phyloP scores from a whole-genome alignment of 2,797 vertebrate species.

The Ispidina lecontei region DNA sequence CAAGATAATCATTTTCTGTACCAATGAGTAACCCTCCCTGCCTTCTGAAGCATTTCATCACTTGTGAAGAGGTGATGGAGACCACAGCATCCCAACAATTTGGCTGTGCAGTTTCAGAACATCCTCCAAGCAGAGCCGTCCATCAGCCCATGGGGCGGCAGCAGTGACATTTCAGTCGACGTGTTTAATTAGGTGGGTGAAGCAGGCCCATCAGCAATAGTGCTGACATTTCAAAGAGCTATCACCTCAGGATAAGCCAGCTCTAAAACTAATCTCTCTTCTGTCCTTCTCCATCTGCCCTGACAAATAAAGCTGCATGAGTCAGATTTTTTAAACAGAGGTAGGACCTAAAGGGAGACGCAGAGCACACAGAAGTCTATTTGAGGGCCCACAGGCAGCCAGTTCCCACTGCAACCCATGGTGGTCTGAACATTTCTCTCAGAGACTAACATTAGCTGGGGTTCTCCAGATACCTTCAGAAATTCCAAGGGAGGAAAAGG shows the following conservation, averaged over 20 bases:
- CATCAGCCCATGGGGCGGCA: not conserved
- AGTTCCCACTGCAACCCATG: not conserved
- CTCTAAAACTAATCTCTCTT: constrained; percentile 62
- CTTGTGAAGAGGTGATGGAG: not conserved
- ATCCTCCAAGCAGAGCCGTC: not conserved
- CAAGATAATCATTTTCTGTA: not conserved
- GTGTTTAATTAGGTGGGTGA: constrained; percentile 50
- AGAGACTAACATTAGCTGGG: not conserved
- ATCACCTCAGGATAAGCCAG: constrained; percentile 57
- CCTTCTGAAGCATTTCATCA: not conserved
- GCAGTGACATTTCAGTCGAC: constrained; percentile 23
- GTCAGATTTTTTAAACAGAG: constrained; percentile 39
- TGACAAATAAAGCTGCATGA: constrained; percentile 50
- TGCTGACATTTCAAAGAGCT: constrained; percentile 52
- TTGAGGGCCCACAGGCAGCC: not conserved
- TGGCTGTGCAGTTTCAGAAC: not conserved
- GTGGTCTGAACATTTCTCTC: not conserved
- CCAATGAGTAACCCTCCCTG: not conserved
- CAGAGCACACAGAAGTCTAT: not conserved
- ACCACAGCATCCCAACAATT: not conserved
- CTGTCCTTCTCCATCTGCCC: constrained; percentile 40
- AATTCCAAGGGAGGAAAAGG: not conserved
- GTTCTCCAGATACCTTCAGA: not conserved
- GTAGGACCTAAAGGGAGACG: not conserved
- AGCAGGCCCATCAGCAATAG: constrained; percentile 39